Evolutionary conservation across 2,797 vertebrate genomes (phyloP).

Genomic region (Chaetophractus vellerosus): DNA sequence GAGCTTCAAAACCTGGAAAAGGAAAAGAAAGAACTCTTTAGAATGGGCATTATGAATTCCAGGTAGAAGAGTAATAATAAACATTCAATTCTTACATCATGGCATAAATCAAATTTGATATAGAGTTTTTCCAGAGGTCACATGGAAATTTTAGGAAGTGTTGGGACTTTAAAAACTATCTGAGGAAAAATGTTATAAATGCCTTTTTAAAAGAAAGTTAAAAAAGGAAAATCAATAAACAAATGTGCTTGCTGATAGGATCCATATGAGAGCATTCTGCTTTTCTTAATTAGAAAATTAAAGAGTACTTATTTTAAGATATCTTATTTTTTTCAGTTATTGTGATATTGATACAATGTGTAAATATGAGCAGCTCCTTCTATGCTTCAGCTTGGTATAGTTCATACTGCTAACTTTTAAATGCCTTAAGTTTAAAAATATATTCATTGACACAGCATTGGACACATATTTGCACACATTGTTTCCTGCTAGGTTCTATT

Average conservation of each 20-base stretch:
- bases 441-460: background rate
- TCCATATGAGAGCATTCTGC: background rate
- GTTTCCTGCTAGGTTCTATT: background rate
- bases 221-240: conserved; percentile 10
- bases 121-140: background rate
- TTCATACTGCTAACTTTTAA: background rate
- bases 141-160: background rate
- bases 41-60: background rate
- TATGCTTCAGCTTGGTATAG: background rate
- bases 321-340: background rate
- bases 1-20: background rate
- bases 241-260: background rate
- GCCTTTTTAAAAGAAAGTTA: background rate
- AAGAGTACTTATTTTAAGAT: background rate
- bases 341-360: background rate
- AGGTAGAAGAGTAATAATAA: background rate
- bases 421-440: background rate
- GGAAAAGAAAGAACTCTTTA: background rate
- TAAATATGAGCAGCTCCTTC: background rate
- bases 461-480: background rate
- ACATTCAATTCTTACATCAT: background rate
- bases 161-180: background rate
- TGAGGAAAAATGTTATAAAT: background rate
- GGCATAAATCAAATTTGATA: background rate
- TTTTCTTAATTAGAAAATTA: conserved; percentile 63